phyloP scores from a whole-genome alignment of 2,113 vertebrate species.

The Anarrhichthys ocellatus region DNA sequence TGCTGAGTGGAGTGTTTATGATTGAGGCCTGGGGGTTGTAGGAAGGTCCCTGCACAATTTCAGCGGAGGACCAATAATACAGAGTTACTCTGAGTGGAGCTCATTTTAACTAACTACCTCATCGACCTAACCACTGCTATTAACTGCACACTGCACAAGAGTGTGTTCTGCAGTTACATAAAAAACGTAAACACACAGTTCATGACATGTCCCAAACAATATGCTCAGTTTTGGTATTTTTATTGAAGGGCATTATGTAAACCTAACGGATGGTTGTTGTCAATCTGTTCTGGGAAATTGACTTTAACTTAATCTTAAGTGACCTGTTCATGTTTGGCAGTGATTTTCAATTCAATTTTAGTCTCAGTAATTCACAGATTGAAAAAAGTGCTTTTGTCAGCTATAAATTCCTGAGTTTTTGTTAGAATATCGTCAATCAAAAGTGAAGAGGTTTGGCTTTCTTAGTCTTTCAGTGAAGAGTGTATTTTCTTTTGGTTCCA shows the following conservation, averaged over 20 bases:
- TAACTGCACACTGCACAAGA: background rate
- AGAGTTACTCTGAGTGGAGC: constrained; percentile 26
- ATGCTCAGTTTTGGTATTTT: background rate
- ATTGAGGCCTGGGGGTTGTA: constrained; percentile 53
- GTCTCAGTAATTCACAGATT: background rate
- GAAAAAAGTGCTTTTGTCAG: background rate
- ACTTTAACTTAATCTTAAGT: background rate
- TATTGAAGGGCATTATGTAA: background rate
- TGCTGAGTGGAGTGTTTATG: constrained; percentile 74
- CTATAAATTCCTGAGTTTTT: background rate
- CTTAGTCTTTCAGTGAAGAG: background rate
- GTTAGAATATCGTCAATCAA: constrained; percentile 1
- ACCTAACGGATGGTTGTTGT: background rate
- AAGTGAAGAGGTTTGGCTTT: background rate
- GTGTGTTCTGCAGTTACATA: background rate
- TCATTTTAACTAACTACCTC: constrained; percentile 23
- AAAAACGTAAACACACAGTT: constrained; percentile 11
- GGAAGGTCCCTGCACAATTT: constrained; percentile 72
- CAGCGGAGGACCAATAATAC: constrained; percentile 46
- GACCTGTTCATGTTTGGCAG: background rate
- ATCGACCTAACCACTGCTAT: constrained; percentile 19
- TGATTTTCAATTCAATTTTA: background rate
- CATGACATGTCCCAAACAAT: background rate
- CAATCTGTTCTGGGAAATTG: background rate
- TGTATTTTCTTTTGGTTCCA: background rate